A percentile compares a stretch with the other conserved stretches of the same genome.
Conservation (phyloP, 2,888 invertebrate genomes). For the Hololepta plana region DNA sequence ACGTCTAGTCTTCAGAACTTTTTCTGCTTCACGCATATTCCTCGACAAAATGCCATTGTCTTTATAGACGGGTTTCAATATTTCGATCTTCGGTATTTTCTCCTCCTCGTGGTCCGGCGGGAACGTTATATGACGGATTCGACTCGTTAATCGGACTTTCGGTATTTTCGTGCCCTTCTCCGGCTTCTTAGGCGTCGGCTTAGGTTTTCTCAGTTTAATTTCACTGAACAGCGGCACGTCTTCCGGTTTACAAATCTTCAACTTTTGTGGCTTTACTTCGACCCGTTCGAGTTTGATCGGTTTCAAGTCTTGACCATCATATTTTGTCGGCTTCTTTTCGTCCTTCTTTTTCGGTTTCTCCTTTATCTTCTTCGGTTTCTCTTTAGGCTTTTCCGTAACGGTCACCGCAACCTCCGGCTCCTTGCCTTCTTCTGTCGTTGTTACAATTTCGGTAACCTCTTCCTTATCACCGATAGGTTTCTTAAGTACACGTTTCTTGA, state of each 20-base stretch:
- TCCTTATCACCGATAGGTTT: constrained; percentile 6
- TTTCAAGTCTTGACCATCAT: constrained; percentile 5
- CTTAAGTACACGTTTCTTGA: constrained; percentile 7
- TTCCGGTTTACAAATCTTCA: constrained; percentile 36
- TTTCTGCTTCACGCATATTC: constrained; percentile 30
- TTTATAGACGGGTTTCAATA: constrained; percentile 24
- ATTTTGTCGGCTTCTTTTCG: too few species aligned
- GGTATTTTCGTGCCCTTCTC: constrained; percentile 22
- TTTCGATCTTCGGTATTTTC: constrained; percentile 20
- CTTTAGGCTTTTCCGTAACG: constrained; percentile 11
- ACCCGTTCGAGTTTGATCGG: constrained; percentile 35
- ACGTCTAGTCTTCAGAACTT: constrained; percentile 25
- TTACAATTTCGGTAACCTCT: constrained; percentile 9
- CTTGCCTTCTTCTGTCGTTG: constrained; percentile 8
- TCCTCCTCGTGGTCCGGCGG: constrained; percentile 24
- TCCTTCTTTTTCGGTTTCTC: constrained; percentile 12
- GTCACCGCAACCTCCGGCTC: constrained; percentile 13
- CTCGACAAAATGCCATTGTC: constrained; percentile 31
- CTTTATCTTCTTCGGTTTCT: constrained; percentile 15
- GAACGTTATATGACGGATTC: constrained; percentile 26
- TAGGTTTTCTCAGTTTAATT: constrained; percentile 30
- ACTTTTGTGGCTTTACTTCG: constrained; percentile 35
- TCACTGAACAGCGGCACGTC: constrained; percentile 37
- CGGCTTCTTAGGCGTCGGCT: constrained; percentile 20
- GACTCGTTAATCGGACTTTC: constrained; percentile 29